These are phyloP conservation scores for Drosophila virilis DNA, from an alignment of 1,140 invertebrate genomes.

Conservation along the genomic window DNA sequence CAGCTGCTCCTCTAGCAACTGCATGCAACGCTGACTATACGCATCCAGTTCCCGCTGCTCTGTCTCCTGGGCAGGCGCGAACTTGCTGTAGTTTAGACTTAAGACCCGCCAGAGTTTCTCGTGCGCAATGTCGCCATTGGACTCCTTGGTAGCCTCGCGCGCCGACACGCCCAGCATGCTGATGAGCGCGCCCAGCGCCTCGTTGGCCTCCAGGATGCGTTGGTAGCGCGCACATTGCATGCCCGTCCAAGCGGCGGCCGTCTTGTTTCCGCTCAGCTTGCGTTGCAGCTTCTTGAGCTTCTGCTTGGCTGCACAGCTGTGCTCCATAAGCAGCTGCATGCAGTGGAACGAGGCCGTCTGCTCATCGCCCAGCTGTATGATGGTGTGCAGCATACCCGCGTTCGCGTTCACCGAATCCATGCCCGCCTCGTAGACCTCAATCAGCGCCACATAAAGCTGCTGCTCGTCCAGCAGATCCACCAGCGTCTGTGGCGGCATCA, in stretches of 20 bases:
- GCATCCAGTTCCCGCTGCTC: constrained; percentile 90
- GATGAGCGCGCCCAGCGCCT: constrained; percentile 86
- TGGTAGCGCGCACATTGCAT: constrained; percentile 87
- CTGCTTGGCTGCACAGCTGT: constrained; percentile 90
- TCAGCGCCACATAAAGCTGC: constrained; percentile 81
- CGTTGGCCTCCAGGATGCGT: constrained; percentile 86
- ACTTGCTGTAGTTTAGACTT: constrained; percentile 64
- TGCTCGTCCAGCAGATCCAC: constrained; percentile 85
- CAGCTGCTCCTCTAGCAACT: constrained; percentile 86
- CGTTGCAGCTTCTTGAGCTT: constrained; percentile 92
- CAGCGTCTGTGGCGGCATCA: constrained; percentile 87
- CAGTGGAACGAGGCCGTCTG: constrained; percentile 88
- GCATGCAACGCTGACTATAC: constrained; percentile 88
- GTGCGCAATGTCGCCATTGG: constrained; percentile 71
- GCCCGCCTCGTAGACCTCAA: constrained; percentile 85
- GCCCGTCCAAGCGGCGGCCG: constrained; percentile 84
- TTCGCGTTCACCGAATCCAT: constrained; percentile 90
- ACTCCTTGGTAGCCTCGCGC: constrained; percentile 85
- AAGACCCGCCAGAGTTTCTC: constrained; percentile 77
- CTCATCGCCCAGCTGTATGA: constrained; percentile 86
- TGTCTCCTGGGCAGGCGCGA: constrained; percentile 85
- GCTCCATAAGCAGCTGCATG: constrained; percentile 90
- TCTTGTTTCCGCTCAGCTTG: constrained; percentile 85
- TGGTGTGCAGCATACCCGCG: constrained; percentile 87
- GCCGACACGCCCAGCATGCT: constrained; percentile 87